A percentile compares a stretch with the other conserved stretches of the same genome.
These are phyloP conservation scores for Corythaixoides concolor DNA, from an alignment of 2,113 vertebrate species.

Conservation along the genomic window DNA sequence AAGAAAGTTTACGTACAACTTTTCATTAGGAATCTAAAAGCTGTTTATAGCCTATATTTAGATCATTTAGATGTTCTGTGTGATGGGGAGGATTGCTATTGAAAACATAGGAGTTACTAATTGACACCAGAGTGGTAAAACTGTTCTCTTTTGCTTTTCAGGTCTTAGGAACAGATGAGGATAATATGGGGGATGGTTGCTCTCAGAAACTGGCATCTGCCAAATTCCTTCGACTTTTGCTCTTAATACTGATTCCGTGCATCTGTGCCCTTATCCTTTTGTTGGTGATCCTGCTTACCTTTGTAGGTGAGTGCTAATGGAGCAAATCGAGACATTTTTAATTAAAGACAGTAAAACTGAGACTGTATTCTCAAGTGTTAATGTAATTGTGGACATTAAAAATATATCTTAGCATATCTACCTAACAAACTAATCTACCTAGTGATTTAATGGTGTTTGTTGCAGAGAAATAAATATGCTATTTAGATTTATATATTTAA, in stretches of 20 bases:
- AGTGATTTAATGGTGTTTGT: not conserved
- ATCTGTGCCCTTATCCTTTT: conserved; percentile 81
- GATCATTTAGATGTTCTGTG: not conserved
- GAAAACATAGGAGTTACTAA: not conserved
- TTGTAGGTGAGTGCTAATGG: conserved; percentile 77
- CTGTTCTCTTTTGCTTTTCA: conserved; percentile 39
- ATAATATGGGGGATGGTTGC: conserved; percentile 75
- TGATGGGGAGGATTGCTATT: not conserved
- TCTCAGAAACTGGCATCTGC: conserved; percentile 78
- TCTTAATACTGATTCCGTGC: conserved; percentile 82
- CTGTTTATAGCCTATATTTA: not conserved
- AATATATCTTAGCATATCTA: not conserved
- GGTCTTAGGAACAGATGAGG: conserved; percentile 76
- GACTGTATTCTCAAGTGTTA: not conserved
- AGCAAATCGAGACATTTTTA: not conserved
- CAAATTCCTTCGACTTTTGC: conserved; percentile 75
- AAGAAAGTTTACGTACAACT: not conserved
- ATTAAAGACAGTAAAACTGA: not conserved
- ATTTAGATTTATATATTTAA: not conserved
- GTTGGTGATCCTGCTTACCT: conserved; percentile 79
- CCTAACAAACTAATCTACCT: not conserved
- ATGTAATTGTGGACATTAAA: not conserved
- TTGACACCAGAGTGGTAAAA: not conserved
- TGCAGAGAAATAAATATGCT: not conserved
- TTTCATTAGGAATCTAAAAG: not conserved